These are phyloP conservation scores for Hippopotamyrus pictus DNA, from an alignment of 2,797 vertebrate species.

Conservation along the genomic window DNA sequence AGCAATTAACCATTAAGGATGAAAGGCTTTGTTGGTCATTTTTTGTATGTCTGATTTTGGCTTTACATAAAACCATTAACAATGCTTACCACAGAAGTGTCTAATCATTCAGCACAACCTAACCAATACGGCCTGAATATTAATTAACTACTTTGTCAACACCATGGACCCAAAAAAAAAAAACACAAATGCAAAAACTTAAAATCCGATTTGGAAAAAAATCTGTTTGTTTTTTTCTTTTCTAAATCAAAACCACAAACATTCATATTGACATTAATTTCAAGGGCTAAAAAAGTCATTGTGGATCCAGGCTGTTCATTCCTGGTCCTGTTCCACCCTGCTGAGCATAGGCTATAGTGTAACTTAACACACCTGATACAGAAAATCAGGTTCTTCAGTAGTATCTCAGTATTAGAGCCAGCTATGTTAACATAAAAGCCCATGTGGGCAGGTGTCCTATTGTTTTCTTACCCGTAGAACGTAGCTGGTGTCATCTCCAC, in stretches of 20 bases:
- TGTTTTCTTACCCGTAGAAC: neutral
- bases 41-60: neutral
- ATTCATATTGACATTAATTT: neutral
- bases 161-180: neutral
- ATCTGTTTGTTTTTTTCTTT: no score
- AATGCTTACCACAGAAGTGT: neutral
- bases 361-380: neutral
- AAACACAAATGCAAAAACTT: neutral
- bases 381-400: neutral
- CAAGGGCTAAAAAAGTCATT: neutral
- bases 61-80: neutral
- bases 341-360: neutral
- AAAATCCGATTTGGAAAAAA: no score
- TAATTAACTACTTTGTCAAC: neutral
- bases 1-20: neutral
- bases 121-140: neutral
- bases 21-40: neutral
- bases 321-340: neutral
- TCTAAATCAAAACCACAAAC: neutral
- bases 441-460: neutral
- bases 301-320: neutral
- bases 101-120: neutral
- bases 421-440: neutral
- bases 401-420: neutral
- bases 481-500: neutral